Evolutionary conservation across 2,113 vertebrate species (phyloP), one percentile per base, ranked within the genome.

Genomic region (Antigone vipio): DNA sequence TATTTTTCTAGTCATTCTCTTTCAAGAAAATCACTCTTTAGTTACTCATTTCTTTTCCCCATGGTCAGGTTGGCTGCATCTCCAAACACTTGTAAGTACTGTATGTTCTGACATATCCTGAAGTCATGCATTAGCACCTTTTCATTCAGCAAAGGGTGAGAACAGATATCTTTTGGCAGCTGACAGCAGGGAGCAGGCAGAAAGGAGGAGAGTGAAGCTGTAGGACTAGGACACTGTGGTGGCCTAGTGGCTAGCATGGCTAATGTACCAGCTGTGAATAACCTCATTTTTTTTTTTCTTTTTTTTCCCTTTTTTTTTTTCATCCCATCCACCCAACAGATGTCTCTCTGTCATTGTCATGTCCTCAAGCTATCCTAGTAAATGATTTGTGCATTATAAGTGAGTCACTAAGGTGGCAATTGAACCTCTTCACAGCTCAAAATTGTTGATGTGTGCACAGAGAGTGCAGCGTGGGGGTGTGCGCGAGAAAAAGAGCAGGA

Each of bases 91-190:
- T 98, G 98, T 98, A 98, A 98, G 98, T 97, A 97, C 97, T 98
- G 98, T 98, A 96, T 98, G 98, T 98, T 99, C 98, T 99, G 99
- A 99, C 98, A 99, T 98, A 98, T 98, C 98, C 98, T 97, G 98
- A 99, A 98, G 98, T 98, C 98, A 98, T 98, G 98, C 98, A 99
- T 99, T 99, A 99, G 98, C 99, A 99, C 98, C 98, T 99, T 98
- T 98, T 98, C 98, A 97, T 98, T 98, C 98, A 98, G 98, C 98
- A 97, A 97, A 97, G 98, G 98, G 99, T 99, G 99, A 98, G 98
- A 99, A 99, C 98, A 98, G 98, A 99, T 98, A 98, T 97, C 98
- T 98, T 97, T 98, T 99, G 98, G 98, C 99, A 99, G 98, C 97
- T 98, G 97, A 98, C 97, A 98, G 98, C 98, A 98, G 98, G 98